Conservation (phyloP, 2,797 vertebrate species). For the Calcarius lapponicus region DNA sequence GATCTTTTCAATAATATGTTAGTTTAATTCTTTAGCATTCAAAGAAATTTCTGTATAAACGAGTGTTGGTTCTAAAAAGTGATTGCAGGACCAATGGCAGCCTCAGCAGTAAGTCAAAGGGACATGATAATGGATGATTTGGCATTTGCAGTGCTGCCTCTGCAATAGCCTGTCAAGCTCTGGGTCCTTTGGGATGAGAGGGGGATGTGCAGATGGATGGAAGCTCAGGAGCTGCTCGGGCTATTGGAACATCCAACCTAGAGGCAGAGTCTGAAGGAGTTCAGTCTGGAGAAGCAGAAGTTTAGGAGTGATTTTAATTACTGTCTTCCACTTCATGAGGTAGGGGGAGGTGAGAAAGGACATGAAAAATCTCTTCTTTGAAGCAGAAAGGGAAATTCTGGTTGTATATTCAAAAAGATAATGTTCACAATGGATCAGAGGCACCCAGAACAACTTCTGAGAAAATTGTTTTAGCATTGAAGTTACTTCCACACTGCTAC, state of each 20-base stretch:
- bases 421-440: background rate
- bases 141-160: background rate
- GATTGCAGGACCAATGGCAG: background rate
- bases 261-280: background rate
- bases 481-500: rapidly evolving
- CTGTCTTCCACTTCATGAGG: background rate
- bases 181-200: background rate
- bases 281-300: background rate
- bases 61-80: background rate
- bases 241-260: rapidly evolving
- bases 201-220: background rate
- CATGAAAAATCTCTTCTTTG: background rate
- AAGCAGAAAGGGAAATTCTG: background rate
- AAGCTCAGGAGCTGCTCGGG: background rate
- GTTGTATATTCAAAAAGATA: background rate
- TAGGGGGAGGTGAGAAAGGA: rapidly evolving
- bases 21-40: background rate
- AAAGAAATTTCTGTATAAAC: background rate
- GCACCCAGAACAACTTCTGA: background rate
- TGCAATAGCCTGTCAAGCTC: background rate
- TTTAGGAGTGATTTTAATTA: background rate
- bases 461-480: background rate
- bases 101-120: background rate
- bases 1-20: background rate
- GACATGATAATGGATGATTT: background rate